phyloP scores from a whole-genome alignment of 2,888 invertebrate genomes.

The Tuta absoluta region DNA sequence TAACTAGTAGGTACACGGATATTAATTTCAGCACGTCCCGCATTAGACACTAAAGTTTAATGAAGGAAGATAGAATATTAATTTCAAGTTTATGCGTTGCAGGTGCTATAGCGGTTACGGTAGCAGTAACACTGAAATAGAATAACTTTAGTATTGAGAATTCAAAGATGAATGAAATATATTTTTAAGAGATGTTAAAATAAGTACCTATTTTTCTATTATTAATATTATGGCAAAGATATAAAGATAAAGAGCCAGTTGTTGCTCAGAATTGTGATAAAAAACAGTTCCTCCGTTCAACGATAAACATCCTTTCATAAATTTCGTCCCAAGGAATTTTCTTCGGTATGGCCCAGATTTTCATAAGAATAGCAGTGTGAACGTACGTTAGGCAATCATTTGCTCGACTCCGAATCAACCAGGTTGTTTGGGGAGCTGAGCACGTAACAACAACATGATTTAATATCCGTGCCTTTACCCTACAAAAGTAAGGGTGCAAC shows the following conservation, averaged over 20 bases:
- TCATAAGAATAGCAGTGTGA: conserved; percentile 30
- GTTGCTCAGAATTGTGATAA: too few species aligned
- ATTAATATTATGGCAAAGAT: too few species aligned
- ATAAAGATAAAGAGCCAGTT: too few species aligned
- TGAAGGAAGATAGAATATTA: conserved; percentile 30
- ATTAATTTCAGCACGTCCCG: not conserved
- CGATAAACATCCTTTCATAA: not conserved
- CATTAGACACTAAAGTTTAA: conserved; percentile 22
- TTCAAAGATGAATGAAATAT: too few species aligned
- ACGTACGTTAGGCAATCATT: conserved; percentile 38
- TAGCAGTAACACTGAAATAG: not conserved
- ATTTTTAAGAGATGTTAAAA: too few species aligned
- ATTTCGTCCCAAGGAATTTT: not conserved
- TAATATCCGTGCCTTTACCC: conserved; percentile 33
- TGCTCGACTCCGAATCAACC: conserved; percentile 34
- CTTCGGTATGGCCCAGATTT: conserved; percentile 33
- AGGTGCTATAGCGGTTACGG: not conserved
- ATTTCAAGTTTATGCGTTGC: not conserved
- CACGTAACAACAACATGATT: conserved; percentile 37
- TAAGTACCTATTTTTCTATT: too few species aligned
- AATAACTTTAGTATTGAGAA: not conserved
- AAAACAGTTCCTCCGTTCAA: too few species aligned
- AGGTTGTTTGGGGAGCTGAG: conserved; percentile 39
- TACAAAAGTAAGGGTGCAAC: not conserved
- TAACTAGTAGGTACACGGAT: not conserved